Evolutionary conservation across 2,113 vertebrate genomes (phyloP).

Genomic region (Lethenteron reissneri): DNA sequence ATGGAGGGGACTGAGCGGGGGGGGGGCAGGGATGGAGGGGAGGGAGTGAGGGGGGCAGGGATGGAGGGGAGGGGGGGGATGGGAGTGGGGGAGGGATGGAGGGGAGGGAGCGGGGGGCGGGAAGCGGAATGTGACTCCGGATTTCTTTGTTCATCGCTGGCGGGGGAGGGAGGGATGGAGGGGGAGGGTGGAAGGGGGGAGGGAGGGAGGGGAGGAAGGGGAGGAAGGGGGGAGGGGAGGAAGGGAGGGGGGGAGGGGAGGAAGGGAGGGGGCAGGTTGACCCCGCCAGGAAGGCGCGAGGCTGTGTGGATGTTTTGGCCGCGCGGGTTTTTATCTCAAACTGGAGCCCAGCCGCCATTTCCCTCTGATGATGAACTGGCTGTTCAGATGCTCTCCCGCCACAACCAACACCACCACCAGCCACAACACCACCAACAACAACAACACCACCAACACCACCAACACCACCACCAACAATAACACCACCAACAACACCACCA

Average conservation of each 20-base stretch:
- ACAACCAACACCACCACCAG: no score
- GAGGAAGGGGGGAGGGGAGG: not conserved
- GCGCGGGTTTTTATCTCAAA: no score
- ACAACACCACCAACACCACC: no score
- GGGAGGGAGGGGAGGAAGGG: not conserved
- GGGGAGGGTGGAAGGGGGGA: not conserved
- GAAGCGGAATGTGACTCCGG: accelerated
- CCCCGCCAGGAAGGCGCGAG: not conserved
- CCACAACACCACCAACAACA: no score
- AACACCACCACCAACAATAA: no score
- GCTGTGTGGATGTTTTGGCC: no score
- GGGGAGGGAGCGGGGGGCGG: slow-evolving; percentile 8
- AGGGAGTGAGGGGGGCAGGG: slow-evolving; percentile 9
- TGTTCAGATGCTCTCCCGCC: no score
- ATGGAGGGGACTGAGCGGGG: accelerated
- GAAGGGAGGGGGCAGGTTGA: not conserved
- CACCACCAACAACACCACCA: no score
- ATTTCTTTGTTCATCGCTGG: not conserved
- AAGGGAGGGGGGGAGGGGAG: not conserved
- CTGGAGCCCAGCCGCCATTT: no score
- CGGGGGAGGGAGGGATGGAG: not conserved
- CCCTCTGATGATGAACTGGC: no score
- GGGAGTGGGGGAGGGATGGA: slow-evolving; percentile 10
- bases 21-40: not conserved
- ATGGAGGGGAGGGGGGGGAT: slow-evolving; percentile 13